Evolutionary conservation across 2,797 vertebrate genomes (phyloP), one percentile per base, ranked within the genome.

Genomic region (Melanotaenia nigrans): DNA sequence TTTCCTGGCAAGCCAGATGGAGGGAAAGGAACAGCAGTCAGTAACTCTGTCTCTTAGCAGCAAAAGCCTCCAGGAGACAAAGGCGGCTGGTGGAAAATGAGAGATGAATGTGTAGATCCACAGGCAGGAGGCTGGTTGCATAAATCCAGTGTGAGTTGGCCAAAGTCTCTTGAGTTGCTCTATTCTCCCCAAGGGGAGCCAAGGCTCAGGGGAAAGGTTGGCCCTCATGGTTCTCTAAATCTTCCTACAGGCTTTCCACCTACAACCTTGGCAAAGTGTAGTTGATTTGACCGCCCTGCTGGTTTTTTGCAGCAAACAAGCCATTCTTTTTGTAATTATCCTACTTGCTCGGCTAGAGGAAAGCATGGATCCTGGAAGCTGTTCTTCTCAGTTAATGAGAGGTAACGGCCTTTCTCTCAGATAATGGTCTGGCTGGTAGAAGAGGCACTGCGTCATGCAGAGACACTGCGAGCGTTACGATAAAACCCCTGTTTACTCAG

Each of bases 361-460:
- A 71, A 77, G 73, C 82, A 60, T 62, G 79, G 77, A 68, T 79
- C 79, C 79, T 85, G 86, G 85, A 89, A 84, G 77, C 81, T 20
- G 86, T 83, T 83, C 82, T 85, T 84, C 81, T 82, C 73, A 40
- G 33, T 87, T 93, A 94, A 93, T 92, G 90, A 89, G 86, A 87
- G 84, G 82, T 93, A 93, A 93, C 91, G 91, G 88, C 87, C 88
- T 90, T 85, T 87, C 77, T 78, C 80, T 61, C 85, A 80, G 81
- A 88, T 93, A 90, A 92, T 85, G 72, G 86, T 77, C 65, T 80
- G 84, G 81, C 88, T 88, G 79, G 86, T 62, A 64, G 73, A 53
- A 53, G 51, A 87, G 65, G 78, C 61, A 38, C 72, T 72, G 86
- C 49, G 56, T 86, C 85, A 80, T 78, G 77, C 79, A 68, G 72